Base-by-base conservation (phyloP, 2,797 vertebrate species). In the Hozukius guyotensis region DNA sequence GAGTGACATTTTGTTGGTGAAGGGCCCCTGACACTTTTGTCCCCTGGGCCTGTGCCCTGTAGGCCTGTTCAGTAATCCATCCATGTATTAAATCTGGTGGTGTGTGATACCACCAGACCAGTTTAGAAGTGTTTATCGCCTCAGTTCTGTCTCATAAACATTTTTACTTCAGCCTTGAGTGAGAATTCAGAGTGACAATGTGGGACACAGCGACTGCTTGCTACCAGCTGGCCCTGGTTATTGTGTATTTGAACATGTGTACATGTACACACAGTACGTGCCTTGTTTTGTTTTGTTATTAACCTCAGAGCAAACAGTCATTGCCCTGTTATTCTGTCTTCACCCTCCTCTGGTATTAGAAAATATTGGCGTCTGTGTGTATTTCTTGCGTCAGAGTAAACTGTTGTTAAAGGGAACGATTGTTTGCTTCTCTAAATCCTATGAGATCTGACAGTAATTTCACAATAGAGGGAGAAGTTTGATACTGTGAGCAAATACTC, bases 111-210 rank as follows among this genome's bases (percentile, higher is more conserved):
- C 42, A 5, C 4, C 27, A 62, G 42, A 64, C 34, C 34, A 12
- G 29, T 42, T 80, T 52, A 67, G 66, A 86, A 36, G 32, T 70
- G 52, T 79, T 88, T 85, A 72, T 72, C 66, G 73, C 46, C 56
- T 72, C 72, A 53, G 52, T 69, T 75, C 56, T 80, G 73, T 73
- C 71, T 87, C 75, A 68, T 87, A 72, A 83, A 83, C 89, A 75
- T 68, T 78, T 66, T 77, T 71, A 72, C 66, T 68, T 73, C 61
- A 60, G 29, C 82, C 75, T 83, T 62, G 63, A 74, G 69, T 62
- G 77, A 75, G 57, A 86, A 80, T 82, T 85, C 27, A 64, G 36
- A 76, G 71, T n/a, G 61, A 63, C 46, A 74, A 57, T 60, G 22
- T 52, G 80, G 72, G 77, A 83, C 42, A 49, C 60, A 60, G 55